Percentiles rank a stretch among this genome's conserved stretches.
phyloP scores from a whole-genome alignment of 1,140 invertebrate genomes.

The Doryteuthis pealeii region DNA sequence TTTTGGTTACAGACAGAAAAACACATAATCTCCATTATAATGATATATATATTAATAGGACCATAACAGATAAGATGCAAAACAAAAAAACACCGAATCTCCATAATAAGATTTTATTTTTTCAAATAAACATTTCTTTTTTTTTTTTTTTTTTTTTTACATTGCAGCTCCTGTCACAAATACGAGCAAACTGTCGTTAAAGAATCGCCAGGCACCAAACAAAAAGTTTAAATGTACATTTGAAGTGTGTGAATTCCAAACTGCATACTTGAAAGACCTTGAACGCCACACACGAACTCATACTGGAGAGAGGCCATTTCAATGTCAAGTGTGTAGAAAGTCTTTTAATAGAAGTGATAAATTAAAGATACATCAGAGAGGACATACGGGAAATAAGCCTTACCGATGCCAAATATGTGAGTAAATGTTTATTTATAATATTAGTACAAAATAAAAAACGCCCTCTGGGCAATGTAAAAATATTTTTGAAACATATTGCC shows the following conservation, averaged over 20 bases:
- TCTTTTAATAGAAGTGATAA: slow-evolving; percentile 44
- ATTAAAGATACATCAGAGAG: slow-evolving; percentile 46
- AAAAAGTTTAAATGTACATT: slow-evolving; percentile 71
- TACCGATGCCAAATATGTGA: slow-evolving; percentile 84
- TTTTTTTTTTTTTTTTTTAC: too few relatives aligned
- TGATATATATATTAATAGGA: too few relatives aligned
- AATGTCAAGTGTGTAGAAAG: slow-evolving; percentile 43
- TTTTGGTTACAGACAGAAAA: too few relatives aligned
- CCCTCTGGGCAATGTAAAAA: too few relatives aligned
- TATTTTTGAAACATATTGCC: too few relatives aligned
- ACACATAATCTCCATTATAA: too few relatives aligned
- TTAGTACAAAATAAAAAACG: too few relatives aligned
- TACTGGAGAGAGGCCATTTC: slow-evolving; percentile 60
- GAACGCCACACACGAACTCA: slow-evolving; percentile 61
- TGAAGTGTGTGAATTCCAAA: slow-evolving; percentile 78
- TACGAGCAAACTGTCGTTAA: not conserved
- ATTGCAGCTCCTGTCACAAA: not conserved
- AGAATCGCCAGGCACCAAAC: not conserved
- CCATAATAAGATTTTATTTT: too few relatives aligned
- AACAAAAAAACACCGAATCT: too few relatives aligned
- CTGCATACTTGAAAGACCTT: slow-evolving; percentile 39
- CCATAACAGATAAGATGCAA: too few relatives aligned
- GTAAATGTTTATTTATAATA: slow-evolving; percentile 17
- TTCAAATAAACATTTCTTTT: too few relatives aligned
- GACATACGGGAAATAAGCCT: slow-evolving; percentile 84